These are phyloP conservation scores for Buteo buteo DNA, from an alignment of 2,113 vertebrate species.

Conservation along the genomic window DNA sequence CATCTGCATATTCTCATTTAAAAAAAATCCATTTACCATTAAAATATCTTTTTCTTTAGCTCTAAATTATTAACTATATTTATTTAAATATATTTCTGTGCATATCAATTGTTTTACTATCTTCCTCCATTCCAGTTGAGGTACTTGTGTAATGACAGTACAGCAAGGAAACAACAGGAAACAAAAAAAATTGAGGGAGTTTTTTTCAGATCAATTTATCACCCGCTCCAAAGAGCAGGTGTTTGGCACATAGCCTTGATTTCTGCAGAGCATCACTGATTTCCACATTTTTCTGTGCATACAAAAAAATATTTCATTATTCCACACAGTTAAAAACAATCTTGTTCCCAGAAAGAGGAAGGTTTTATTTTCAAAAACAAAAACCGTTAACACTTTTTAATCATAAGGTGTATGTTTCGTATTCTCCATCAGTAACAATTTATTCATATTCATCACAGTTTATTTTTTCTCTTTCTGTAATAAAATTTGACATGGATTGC, in stretches of 20 bases:
- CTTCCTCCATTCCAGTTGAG: not conserved
- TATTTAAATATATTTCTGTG: not conserved
- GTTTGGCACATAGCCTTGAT: accelerated
- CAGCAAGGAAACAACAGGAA: not conserved
- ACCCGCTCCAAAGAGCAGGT: not conserved
- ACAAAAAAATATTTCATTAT: not conserved
- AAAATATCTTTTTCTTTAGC: not conserved
- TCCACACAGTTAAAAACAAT: not conserved
- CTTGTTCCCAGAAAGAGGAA: not conserved
- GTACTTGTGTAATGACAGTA: not conserved
- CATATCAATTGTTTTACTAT: not conserved
- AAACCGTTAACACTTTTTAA: not conserved
- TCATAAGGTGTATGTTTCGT: not conserved
- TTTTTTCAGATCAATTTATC: not conserved
- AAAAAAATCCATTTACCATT: not conserved
- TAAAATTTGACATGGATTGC: not conserved
- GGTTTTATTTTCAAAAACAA: not conserved
- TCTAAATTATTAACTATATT: not conserved
- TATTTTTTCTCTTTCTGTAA: not conserved
- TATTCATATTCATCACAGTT: not conserved
- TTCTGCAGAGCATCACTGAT: not conserved
- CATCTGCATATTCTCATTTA: not conserved
- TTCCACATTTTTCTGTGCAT: not conserved
- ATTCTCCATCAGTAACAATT: not conserved
- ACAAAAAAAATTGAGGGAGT: not conserved